These are phyloP conservation scores for Aplysia californica DNA, from an alignment of 1,140 invertebrate species.

Conservation along the genomic window DNA sequence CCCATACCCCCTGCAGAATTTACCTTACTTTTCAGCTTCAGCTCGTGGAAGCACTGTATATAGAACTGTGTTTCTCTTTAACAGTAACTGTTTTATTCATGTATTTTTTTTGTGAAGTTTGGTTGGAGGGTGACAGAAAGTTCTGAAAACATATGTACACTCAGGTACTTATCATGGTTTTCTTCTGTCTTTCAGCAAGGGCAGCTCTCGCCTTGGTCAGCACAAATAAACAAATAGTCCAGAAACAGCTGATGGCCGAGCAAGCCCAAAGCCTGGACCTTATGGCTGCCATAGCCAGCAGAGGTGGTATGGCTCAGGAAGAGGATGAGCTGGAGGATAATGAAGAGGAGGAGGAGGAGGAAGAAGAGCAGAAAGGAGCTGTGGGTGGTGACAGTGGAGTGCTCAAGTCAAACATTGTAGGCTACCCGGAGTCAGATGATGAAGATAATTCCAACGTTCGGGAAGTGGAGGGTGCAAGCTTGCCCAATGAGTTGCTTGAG, in stretches of 20 bases:
- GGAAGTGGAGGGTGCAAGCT: constrained; percentile 21
- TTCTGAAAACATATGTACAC: too few species aligned
- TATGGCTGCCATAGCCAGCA: neutral
- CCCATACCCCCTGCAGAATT: too few species aligned
- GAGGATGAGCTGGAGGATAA: neutral
- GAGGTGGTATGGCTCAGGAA: neutral
- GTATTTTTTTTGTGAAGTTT: too few species aligned
- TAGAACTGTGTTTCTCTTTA: too few species aligned
- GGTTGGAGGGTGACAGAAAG: too few species aligned
- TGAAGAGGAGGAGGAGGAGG: constrained; percentile 4
- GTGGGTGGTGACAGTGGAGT: constrained; percentile 12
- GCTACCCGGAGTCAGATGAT: constrained; percentile 40
- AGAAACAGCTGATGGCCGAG: constrained; percentile 11
- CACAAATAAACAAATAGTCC: constrained; percentile 11
- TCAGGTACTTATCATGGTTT: too few species aligned
- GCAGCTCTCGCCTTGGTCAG: constrained; percentile 32
- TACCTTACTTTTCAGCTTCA: too few species aligned
- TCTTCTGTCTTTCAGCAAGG: too few species aligned
- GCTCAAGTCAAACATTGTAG: constrained; percentile 39
- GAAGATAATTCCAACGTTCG: constrained; percentile 32
- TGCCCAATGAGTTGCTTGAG: constrained; percentile 49
- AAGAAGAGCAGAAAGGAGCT: constrained; percentile 12
- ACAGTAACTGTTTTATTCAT: too few species aligned
- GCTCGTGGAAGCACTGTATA: too few species aligned
- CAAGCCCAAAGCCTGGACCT: neutral